A percentile compares a stretch with the other conserved stretches of the same genome.
Conservation (phyloP, 2,888 invertebrate species). For the Keiferia lycopersicella region DNA sequence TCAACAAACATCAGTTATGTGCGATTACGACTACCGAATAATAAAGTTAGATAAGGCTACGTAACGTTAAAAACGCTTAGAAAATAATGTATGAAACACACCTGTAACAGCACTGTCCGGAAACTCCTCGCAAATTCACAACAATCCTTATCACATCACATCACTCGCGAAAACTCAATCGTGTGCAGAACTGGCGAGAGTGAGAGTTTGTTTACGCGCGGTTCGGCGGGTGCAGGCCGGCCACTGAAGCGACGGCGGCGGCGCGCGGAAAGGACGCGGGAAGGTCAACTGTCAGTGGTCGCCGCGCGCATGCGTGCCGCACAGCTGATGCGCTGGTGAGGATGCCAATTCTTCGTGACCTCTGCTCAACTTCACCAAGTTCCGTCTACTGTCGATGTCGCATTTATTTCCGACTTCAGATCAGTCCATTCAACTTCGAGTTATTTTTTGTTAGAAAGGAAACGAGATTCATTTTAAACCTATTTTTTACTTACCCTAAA, state of each 20-base stretch:
- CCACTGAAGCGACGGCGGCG: constrained; percentile 52
- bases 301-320: constrained; percentile 69
- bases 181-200: constrained; percentile 45
- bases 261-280: constrained; percentile 62
- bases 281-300: constrained; percentile 63
- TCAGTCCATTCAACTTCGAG: too few relatives aligned
- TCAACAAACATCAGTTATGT: constrained; percentile 11
- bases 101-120: neutral
- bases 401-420: neutral
- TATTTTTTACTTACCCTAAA: too few relatives aligned
- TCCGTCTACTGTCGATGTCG: neutral
- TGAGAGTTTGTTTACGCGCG: constrained; percentile 65
- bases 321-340: constrained; percentile 42
- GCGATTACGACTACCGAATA: neutral
- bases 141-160: constrained; percentile 47
- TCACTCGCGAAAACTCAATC: constrained; percentile 45
- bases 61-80: too few relatives aligned
- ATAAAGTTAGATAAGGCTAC: constrained; percentile 3
- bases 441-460: too few relatives aligned
- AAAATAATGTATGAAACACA: neutral
- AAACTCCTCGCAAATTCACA: neutral
- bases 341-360: constrained; percentile 50
- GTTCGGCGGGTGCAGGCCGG: constrained; percentile 60
- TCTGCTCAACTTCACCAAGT: constrained; percentile 42
- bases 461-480: too few relatives aligned